Evolutionary conservation across 2,888 invertebrate species (phyloP), one percentile per base, ranked within the genome.

Genomic region (Synanthedon myopaeformis): DNA sequence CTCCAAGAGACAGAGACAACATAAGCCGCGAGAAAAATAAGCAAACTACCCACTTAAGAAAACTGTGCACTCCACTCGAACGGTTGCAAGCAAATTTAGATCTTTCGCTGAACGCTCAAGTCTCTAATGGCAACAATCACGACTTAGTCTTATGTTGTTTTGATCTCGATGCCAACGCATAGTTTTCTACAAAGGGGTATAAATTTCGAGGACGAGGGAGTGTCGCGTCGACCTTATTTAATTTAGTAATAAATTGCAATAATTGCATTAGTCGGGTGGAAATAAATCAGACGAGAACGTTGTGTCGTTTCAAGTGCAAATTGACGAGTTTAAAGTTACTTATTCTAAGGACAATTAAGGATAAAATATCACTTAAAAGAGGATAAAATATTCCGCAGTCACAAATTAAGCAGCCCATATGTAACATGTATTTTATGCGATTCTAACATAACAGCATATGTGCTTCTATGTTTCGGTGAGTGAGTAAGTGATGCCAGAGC

Each of bases 231-330:
- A 74, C 77, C 75, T 82, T 82, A 84, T 84, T 82, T 85, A 85
- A 86, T 83, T 84, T 86, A 76, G 79, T 80, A 80, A 82, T 86
- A 85, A 86, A 86, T 86, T 83, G 83, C 79, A 80, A 82, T 86
- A 82, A 85, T 85, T 86, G 79, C 85, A 81, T 85, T 82, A 82
- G 75, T 66, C 66, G 70, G 66, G 72, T 63, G 67, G 63, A 66
- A 72, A 80, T 83, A 82, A 83, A 83, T 83, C 81, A 79, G 76
- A 63, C 63, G 65, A 59, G 57, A 55, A 54, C 59, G 51, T 51
- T 52, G 52, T 19, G 50, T n/a, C n/a, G 49, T 49, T 14, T 49
- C 49, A 49, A 35, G 54, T 42, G 50, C 56, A 57, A 57, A 54
- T 35, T 35, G 35, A 35, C 35, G 8, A 35, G 35, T 35, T 35